Evolutionary conservation across 2,888 invertebrate species (phyloP).

Genomic region (Dusona sp.): DNA sequence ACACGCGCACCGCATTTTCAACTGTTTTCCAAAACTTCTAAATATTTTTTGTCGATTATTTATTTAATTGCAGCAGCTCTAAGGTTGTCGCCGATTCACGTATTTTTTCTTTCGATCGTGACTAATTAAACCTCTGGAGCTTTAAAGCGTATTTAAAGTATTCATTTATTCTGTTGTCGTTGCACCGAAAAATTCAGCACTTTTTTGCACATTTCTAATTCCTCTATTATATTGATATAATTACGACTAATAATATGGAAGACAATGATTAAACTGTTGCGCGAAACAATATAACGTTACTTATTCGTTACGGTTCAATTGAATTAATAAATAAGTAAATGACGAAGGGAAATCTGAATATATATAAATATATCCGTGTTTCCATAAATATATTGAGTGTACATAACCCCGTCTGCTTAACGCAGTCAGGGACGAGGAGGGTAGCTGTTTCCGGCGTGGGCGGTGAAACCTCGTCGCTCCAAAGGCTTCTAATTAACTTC

Average conservation of each 20-base stretch:
- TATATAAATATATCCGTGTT: slow-evolving; percentile 15
- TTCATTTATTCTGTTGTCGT: too few relatives aligned
- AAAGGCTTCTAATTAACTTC: slow-evolving; percentile 68
- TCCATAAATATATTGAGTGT: slow-evolving; percentile 30
- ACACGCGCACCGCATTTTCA: too few relatives aligned
- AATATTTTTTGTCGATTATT: too few relatives aligned
- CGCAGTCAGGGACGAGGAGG: neutral
- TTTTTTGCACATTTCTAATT: neutral
- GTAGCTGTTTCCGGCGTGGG: slow-evolving; percentile 48
- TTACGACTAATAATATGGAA: neutral
- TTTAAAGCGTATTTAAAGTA: too few relatives aligned
- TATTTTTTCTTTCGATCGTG: too few relatives aligned
- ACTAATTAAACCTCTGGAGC: too few relatives aligned
- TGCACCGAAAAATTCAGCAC: too few relatives aligned
- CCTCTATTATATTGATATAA: neutral
- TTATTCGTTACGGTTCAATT: neutral
- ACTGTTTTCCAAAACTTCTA: too few relatives aligned
- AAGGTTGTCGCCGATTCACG: too few relatives aligned
- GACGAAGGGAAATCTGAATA: neutral
- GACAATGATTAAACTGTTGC: neutral
- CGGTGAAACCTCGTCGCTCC: slow-evolving; percentile 58
- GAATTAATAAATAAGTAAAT: neutral
- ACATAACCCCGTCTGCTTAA: slow-evolving; percentile 26
- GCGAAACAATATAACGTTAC: neutral
- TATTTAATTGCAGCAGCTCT: too few relatives aligned